Conservation (phyloP, 2,797 vertebrate species). For the Coranthus polyacanthus region DNA sequence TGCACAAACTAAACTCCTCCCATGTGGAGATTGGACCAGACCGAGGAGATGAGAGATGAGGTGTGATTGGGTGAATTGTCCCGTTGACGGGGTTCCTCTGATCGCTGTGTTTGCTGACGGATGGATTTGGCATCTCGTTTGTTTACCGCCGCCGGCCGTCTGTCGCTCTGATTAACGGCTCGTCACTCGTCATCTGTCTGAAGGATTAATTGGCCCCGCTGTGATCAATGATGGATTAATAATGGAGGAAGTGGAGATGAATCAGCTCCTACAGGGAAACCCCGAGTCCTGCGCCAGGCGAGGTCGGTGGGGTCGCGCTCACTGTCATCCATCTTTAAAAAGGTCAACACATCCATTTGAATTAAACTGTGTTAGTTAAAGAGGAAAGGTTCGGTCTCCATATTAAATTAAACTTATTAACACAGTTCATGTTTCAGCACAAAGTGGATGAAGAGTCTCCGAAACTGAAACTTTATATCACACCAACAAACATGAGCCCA, state of each 20-base stretch:
- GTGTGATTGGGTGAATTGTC: constrained; percentile 14
- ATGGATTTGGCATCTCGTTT: constrained; percentile 16
- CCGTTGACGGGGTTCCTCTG: not conserved
- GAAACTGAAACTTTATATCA: no score
- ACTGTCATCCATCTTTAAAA: not conserved
- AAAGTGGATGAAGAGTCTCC: no score
- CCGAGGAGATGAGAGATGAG: not conserved
- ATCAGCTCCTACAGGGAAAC: constrained; percentile 9
- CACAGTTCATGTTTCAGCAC: no score
- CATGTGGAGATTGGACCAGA: not conserved
- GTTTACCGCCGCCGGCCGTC: constrained; percentile 17
- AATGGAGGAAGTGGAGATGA: constrained; percentile 14
- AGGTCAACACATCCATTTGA: not conserved
- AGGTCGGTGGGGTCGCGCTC: constrained; percentile 1
- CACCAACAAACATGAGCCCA: no score
- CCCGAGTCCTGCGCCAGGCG: constrained; percentile 8
- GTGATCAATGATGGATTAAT: constrained; percentile 30
- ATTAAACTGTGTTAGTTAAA: constrained; percentile 2
- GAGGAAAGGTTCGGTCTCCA: no score
- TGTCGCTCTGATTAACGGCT: constrained; percentile 15
- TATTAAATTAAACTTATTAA: no score
- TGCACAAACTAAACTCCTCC: not conserved
- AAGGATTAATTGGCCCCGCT: constrained; percentile 26
- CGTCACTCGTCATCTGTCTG: constrained; percentile 17
- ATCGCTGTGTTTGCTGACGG: constrained; percentile 1